phyloP scores from a whole-genome alignment of 1,140 invertebrate species.

The Drosophila auraria region DNA sequence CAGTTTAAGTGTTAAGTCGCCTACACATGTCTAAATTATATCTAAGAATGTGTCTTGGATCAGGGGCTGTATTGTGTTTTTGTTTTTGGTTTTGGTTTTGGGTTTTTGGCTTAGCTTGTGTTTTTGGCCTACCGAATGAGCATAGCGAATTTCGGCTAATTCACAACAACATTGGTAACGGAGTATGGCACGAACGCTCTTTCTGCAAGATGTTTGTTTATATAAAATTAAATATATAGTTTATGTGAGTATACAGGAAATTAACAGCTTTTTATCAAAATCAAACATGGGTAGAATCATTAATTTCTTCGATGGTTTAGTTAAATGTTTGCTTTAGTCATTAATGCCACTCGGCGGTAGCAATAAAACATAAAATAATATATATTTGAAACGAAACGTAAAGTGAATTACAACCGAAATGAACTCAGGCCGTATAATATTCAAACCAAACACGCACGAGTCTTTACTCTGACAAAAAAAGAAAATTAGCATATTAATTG shows the following conservation, averaged over 20 bases:
- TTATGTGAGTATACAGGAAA: slow-evolving; percentile 67
- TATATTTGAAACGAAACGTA: slow-evolving; percentile 14
- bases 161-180: slow-evolving; percentile 86
- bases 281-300: slow-evolving; percentile 39
- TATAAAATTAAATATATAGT: slow-evolving; percentile 79
- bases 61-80: slow-evolving; percentile 20
- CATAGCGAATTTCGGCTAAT: slow-evolving; percentile 85
- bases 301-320: slow-evolving; percentile 44
- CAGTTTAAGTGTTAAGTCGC: slow-evolving; percentile 18
- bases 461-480: slow-evolving; percentile 67
- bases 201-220: slow-evolving; percentile 85
- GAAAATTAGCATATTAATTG: slow-evolving; percentile 76
- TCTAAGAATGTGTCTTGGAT: slow-evolving; percentile 38
- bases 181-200: slow-evolving; percentile 85
- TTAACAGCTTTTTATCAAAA: slow-evolving; percentile 43
- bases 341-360: slow-evolving; percentile 37
- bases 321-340: slow-evolving; percentile 42
- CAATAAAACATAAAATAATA: slow-evolving; percentile 36
- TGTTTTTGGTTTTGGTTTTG: slow-evolving; percentile 31
- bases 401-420: slow-evolving; percentile 40
- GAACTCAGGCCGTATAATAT: slow-evolving; percentile 44
- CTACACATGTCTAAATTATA: slow-evolving; percentile 49
- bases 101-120: slow-evolving; percentile 69
- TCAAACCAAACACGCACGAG: slow-evolving; percentile 69
- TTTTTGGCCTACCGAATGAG: slow-evolving; percentile 85